These are phyloP conservation scores for Narcine bancroftii DNA, from an alignment of 2,113 vertebrate genomes.

Conservation along the genomic window DNA sequence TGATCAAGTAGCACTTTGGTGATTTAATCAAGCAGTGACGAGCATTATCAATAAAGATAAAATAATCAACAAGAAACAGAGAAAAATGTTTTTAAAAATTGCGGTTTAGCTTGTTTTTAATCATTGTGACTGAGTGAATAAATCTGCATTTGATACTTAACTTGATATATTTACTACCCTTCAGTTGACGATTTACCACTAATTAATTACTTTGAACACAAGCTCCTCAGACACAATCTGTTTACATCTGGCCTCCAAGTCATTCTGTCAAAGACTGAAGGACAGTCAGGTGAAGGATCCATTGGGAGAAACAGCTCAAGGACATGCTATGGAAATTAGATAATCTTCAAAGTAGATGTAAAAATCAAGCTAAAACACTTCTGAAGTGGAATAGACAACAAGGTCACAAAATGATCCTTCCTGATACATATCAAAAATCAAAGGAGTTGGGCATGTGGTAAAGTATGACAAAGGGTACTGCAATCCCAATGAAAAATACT, in stretches of 20 bases:
- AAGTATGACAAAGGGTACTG: background rate
- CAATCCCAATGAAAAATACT: too few species aligned
- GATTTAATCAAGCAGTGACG: background rate
- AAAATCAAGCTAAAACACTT: background rate
- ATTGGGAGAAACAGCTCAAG: conserved; percentile 13
- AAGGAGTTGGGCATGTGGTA: background rate
- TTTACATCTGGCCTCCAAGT: conserved; percentile 27
- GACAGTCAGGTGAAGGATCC: conserved; percentile 4
- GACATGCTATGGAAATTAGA: conserved; percentile 7
- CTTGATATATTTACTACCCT: background rate
- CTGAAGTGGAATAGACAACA: background rate
- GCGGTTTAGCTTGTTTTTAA: background rate
- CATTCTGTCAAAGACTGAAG: conserved; percentile 22
- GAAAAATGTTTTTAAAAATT: background rate
- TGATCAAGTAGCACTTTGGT: background rate
- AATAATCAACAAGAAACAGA: background rate
- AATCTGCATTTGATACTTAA: background rate
- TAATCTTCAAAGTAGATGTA: conserved; percentile 13
- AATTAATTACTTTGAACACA: conserved; percentile 14
- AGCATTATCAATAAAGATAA: background rate
- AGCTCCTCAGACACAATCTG: conserved; percentile 25
- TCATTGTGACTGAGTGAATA: background rate
- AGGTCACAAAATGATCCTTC: background rate
- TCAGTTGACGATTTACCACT: background rate
- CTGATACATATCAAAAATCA: background rate